Evolutionary conservation across 2,113 vertebrate species (phyloP).

Genomic region (Megaleporinus macrocephalus): DNA sequence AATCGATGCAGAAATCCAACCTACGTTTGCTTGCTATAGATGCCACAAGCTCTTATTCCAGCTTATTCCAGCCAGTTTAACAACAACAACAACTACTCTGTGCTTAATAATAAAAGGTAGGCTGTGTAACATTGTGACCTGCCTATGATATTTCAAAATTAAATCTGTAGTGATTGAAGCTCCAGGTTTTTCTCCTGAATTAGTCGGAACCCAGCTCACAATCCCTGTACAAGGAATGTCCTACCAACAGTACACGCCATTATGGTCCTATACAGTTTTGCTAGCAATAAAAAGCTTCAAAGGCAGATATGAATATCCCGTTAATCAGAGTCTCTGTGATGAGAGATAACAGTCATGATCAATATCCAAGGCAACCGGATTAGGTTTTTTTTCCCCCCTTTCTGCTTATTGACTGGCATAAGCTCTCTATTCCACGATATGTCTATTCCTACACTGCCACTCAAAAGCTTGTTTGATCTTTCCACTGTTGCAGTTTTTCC

Average conservation of each 20-base stretch:
- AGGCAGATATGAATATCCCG: conserved; percentile 65
- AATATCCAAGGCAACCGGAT: conserved; percentile 65
- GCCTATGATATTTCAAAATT: not conserved
- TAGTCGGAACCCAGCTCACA: not conserved
- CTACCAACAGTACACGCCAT: conserved; percentile 64
- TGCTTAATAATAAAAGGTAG: not conserved
- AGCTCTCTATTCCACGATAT: conserved; percentile 21
- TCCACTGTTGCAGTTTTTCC: conserved; percentile 26
- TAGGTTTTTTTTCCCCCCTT: not conserved
- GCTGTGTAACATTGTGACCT: not conserved
- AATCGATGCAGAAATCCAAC: too few relatives aligned
- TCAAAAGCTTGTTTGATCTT: conserved; percentile 47
- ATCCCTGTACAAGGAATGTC: not conserved
- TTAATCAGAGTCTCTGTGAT: conserved; percentile 60
- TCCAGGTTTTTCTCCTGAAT: not conserved
- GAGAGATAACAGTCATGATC: conserved; percentile 72
- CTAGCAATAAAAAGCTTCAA: conserved; percentile 63
- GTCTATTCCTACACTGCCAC: conserved; percentile 23
- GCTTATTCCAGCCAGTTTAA: not conserved
- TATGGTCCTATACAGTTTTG: conserved; percentile 54
- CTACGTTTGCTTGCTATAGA: too few relatives aligned
- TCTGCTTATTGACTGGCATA: conserved; percentile 39
- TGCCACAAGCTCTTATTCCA: too few relatives aligned
- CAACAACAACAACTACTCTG: not conserved
- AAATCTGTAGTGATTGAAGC: not conserved